These are phyloP conservation scores for Aporophyla lueneburgensis DNA, from an alignment of 2,888 invertebrate genomes.

Conservation along the genomic window DNA sequence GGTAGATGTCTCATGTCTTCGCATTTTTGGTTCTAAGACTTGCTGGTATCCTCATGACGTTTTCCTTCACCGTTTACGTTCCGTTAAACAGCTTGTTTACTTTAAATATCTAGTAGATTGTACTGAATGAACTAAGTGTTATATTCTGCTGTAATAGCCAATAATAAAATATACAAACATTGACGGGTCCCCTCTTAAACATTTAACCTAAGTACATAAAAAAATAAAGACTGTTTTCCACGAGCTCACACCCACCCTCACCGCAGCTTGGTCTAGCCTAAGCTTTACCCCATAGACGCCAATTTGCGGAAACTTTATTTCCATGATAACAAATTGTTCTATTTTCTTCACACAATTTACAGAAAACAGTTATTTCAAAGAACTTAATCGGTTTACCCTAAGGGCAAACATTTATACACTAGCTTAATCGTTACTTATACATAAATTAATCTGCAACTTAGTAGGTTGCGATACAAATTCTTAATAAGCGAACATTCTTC, in stretches of 20 bases:
- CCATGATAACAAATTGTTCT: constrained; percentile 19
- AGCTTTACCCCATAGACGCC: constrained; percentile 44
- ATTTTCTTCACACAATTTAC: constrained; percentile 34
- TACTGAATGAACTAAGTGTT: background rate
- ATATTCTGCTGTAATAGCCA: background rate
- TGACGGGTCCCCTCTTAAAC: constrained; percentile 18
- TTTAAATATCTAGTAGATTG: background rate
- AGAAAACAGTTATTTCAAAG: constrained; percentile 39
- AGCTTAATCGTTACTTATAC: constrained; percentile 27
- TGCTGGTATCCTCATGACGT: no score
- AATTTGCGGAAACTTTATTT: constrained; percentile 52
- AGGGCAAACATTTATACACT: constrained; percentile 36
- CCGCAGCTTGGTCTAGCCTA: constrained; percentile 33
- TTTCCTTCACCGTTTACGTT: no score
- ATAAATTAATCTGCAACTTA: constrained; percentile 36
- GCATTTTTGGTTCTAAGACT: no score
- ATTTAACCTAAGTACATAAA: constrained; percentile 4
- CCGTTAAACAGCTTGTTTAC: background rate
- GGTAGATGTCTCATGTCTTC: no score
- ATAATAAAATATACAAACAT: background rate
- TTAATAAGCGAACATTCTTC: constrained; percentile 66
- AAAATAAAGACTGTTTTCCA: constrained; percentile 44
- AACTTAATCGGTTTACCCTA: constrained; percentile 28
- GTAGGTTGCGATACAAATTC: constrained; percentile 59
- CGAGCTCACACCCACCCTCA: constrained; percentile 43